phyloP scores from a whole-genome alignment of 2,797 vertebrate genomes.

The Threskiornis aethiopicus region DNA sequence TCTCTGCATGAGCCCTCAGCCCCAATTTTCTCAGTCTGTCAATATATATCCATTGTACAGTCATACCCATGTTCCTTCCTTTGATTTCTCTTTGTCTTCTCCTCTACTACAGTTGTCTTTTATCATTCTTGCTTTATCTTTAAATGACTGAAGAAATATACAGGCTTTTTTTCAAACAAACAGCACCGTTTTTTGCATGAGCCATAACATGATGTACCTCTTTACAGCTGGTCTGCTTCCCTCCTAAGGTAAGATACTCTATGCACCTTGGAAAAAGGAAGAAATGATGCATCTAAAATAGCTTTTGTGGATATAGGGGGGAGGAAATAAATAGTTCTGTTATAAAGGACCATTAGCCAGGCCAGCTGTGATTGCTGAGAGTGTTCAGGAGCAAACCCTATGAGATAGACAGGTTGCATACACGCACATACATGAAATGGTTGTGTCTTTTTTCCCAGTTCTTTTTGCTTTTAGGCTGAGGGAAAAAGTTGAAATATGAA shows the following conservation, averaged over 20 bases:
- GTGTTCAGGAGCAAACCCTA: not conserved
- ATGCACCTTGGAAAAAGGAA: not conserved
- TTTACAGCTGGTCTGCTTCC: not conserved
- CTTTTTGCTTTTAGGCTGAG: not conserved
- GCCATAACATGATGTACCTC: not conserved
- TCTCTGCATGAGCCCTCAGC: not conserved
- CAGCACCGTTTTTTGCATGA: not conserved
- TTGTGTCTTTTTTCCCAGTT: not conserved
- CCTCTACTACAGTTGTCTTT: not conserved
- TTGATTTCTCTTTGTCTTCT: not conserved
- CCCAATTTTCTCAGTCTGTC: not conserved
- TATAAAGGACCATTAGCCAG: not conserved
- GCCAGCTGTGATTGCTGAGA: not conserved
- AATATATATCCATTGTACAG: not conserved
- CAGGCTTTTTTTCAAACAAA: not conserved
- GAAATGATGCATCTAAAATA: not conserved
- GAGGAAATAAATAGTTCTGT: not conserved
- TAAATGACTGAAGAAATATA: not conserved
- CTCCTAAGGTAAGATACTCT: not conserved
- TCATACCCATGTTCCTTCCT: not conserved
- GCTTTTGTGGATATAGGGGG: not conserved
- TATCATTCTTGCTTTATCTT: not conserved
- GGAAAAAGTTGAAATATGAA: not conserved
- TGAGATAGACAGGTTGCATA: not conserved
- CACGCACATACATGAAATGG: fast-evolving